Percentiles rank a stretch among this genome's conserved stretches.
Evolutionary conservation across 2,113 vertebrate species (phyloP).

Genomic region (Dissostichus mawsoni): DNA sequence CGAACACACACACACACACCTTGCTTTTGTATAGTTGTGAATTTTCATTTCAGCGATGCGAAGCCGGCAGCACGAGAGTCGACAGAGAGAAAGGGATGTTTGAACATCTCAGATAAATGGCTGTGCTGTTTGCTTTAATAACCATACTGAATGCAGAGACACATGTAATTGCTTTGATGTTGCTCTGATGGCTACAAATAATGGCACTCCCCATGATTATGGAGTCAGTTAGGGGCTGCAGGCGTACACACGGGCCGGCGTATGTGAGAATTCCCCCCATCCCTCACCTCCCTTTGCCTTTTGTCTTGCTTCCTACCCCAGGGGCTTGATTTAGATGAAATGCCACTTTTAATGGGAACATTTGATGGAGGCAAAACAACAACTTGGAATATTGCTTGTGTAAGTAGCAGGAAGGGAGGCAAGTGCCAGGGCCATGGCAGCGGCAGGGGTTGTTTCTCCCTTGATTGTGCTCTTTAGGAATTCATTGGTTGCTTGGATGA

Average conservation of each 20-base stretch:
- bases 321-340: constrained; percentile 90
- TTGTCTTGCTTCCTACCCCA: constrained; percentile 78
- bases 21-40: constrained; percentile 35
- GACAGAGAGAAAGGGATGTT: constrained; percentile 50
- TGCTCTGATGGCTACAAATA: constrained; percentile 81
- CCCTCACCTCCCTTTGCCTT: constrained; percentile 70
- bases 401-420: constrained; percentile 68
- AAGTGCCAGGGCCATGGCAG: constrained; percentile 60
- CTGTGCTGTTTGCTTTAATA: constrained; percentile 78
- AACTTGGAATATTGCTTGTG: constrained; percentile 74
- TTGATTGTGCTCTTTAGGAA: constrained; percentile 78
- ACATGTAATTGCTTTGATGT: constrained; percentile 85
- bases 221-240: constrained; percentile 60
- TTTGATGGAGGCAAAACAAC: constrained; percentile 86
- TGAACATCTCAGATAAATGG: constrained; percentile 71
- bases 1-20: constrained; percentile 1
- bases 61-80: constrained; percentile 32
- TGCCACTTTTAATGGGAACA: constrained; percentile 90
- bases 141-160: constrained; percentile 80
- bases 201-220: constrained; percentile 83
- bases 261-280: constrained; percentile 69
- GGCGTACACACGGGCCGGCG: constrained; percentile 36
- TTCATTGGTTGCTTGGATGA: constrained; percentile 78
- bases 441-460: constrained; percentile 72
- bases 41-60: constrained; percentile 31